Evolutionary conservation across 2,888 invertebrate species (phyloP).

Genomic region (Phaonia tiefii): DNA sequence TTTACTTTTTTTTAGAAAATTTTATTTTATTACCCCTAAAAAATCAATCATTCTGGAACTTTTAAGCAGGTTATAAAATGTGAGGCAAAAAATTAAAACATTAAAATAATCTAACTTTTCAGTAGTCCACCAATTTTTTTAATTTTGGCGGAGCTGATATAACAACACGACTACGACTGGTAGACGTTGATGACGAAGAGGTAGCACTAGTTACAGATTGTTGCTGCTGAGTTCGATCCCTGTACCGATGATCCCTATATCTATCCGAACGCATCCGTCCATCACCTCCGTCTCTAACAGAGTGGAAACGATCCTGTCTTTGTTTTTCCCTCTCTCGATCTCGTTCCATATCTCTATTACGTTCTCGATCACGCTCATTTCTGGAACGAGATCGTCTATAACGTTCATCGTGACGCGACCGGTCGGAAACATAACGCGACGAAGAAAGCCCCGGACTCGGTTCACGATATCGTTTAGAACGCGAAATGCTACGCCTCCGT

Average conservation of each 20-base stretch:
- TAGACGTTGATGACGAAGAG: slow-evolving; percentile 54
- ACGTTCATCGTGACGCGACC: slow-evolving; percentile 70
- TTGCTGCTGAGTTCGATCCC: slow-evolving; percentile 56
- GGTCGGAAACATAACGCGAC: slow-evolving; percentile 70
- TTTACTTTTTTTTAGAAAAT: slow-evolving; percentile 38
- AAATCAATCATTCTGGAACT: neutral
- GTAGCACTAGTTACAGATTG: slow-evolving; percentile 41
- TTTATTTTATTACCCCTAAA: slow-evolving; percentile 27
- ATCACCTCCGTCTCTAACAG: slow-evolving; percentile 63
- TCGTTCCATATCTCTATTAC: slow-evolving; percentile 57
- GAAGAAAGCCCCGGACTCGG: slow-evolving; percentile 67
- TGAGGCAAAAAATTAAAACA: slow-evolving; percentile 33
- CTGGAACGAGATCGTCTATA: slow-evolving; percentile 67
- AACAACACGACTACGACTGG: slow-evolving; percentile 75
- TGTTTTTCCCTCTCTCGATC: slow-evolving; percentile 67
- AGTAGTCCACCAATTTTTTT: slow-evolving; percentile 79
- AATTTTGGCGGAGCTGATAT: slow-evolving; percentile 79
- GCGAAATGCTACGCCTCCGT: slow-evolving; percentile 71
- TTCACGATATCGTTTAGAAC: slow-evolving; percentile 70
- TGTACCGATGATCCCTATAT: slow-evolving; percentile 64
- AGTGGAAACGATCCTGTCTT: slow-evolving; percentile 56
- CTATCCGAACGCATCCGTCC: slow-evolving; percentile 61
- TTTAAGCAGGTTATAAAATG: slow-evolving; percentile 18
- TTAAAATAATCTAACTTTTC: slow-evolving; percentile 15
- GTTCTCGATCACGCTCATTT: slow-evolving; percentile 63